These are phyloP conservation scores for Capromys pilorides DNA, from an alignment of 2,797 vertebrate genomes.

Conservation along the genomic window DNA sequence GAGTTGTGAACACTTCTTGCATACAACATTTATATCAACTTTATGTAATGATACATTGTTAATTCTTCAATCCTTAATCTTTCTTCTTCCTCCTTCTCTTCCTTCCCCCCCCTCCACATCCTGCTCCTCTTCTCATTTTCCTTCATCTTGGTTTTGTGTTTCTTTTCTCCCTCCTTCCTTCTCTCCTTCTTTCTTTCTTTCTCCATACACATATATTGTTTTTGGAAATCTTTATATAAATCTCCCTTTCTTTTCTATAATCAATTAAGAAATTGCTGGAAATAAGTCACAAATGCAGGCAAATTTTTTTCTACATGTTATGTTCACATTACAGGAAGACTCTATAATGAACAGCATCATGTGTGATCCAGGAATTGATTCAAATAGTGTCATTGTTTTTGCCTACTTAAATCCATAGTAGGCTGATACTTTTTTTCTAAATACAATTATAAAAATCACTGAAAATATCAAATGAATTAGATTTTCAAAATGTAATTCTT, in stretches of 20 bases:
- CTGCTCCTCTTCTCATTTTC: neutral
- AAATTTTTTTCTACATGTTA: neutral
- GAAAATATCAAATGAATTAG: neutral
- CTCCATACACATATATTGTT: neutral
- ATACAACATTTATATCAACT: neutral
- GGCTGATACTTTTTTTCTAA: neutral
- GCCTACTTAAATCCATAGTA: neutral
- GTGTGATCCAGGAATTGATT: neutral
- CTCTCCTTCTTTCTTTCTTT: neutral
- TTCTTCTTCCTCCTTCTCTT: neutral
- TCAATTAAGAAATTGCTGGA: neutral
- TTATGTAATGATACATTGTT: neutral
- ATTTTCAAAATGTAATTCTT: neutral
- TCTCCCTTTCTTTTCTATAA: neutral
- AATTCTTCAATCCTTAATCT: neutral
- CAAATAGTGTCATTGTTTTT: neutral
- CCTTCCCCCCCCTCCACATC: too few relatives aligned
- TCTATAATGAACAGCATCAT: neutral
- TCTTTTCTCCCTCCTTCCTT: neutral
- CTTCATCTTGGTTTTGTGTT: neutral
- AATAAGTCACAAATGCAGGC: neutral
- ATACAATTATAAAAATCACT: neutral
- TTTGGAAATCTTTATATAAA: neutral
- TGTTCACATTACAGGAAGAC: neutral
- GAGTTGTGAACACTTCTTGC: neutral